Percentiles rank a stretch among this genome's conserved stretches.
Evolutionary conservation across 2,888 invertebrate species (phyloP).

Genomic region (Apamea crenata): DNA sequence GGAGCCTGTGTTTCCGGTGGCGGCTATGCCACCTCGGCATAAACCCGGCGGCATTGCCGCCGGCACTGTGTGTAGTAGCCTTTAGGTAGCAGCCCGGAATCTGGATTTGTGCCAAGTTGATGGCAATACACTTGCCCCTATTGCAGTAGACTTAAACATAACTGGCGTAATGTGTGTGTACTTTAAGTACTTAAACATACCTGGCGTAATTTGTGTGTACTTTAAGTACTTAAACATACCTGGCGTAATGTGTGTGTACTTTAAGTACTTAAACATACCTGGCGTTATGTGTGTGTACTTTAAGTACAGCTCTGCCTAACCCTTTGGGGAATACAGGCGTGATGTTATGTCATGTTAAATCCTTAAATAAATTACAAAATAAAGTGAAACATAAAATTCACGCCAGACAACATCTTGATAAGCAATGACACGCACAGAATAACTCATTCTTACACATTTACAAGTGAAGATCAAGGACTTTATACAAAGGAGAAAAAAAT

Average conservation of each 20-base stretch:
- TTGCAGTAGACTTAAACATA: too few relatives aligned
- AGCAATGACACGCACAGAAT: slow-evolving; percentile 3
- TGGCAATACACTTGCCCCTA: background rate
- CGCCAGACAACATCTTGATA: background rate
- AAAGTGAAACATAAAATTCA: background rate
- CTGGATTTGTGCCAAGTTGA: background rate
- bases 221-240: too few relatives aligned
- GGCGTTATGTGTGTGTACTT: background rate
- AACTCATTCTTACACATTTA: background rate
- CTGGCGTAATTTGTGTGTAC: too few relatives aligned
- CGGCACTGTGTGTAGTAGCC: too few relatives aligned
- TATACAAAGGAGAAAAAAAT: slow-evolving; percentile 21
- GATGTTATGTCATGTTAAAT: background rate
- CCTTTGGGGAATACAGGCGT: background rate
- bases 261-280: background rate
- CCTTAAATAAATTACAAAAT: background rate
- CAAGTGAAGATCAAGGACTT: slow-evolving; percentile 17
- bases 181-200: too few relatives aligned
- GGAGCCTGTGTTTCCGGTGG: too few relatives aligned
- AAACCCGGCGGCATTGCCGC: too few relatives aligned
- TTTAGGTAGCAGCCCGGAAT: background rate
- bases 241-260: background rate
- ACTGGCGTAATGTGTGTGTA: too few relatives aligned
- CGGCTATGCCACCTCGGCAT: too few relatives aligned
- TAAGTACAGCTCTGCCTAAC: too few relatives aligned